Evolutionary conservation across 2,797 vertebrate genomes (phyloP), one percentile per base, ranked within the genome.

Genomic region (Epinephelus malabaricus): DNA sequence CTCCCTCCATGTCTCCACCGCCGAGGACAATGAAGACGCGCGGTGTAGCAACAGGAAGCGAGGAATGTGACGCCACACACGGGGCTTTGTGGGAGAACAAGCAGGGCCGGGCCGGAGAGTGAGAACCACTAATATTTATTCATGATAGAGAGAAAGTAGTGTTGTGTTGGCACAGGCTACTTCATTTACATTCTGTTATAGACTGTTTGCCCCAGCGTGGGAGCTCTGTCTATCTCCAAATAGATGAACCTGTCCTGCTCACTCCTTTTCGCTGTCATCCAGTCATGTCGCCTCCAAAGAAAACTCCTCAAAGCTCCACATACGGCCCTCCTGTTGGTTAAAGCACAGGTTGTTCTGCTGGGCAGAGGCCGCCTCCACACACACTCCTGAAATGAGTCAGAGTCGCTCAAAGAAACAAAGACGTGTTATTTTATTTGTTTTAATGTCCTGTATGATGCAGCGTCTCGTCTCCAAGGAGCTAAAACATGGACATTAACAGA

Each of bases 121-220:
- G 92, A 92, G 94, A 93, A 90, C 83, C 75, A 86, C 93, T 89
- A 95, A 95, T 93, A 87, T 96, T 96, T 96, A 96, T 95, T 96
- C 94, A 93, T 78, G 79, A 95, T 89, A 85, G 93, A 95, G 92
- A 93, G 93, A 94, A 94, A 95, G 94, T 90, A 83, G 76, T 83
- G 84, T 76, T 82, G 78, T 96, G 94, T 96, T 96, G 95, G 92
- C 89, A 84, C 90, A 94, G 90, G 91, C 90, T 91, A 92, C 94
- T 96, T 96, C 92, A 94, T 96, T 95, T 94, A 92, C 92, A 94
- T 95, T 89, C 84, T 88, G 85, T 95, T 95, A 96, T 94, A 88
- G 93, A 95, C 92, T 95, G 85, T 94, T 93, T 93, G 90, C 80
- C 86, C 82, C 91, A 76, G 90, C 82, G 86, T 80, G 88, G 92